Evolutionary conservation across 2,888 invertebrate genomes (phyloP), one percentile per base, ranked within the genome.

Genomic region (Erannis defoliaria): DNA sequence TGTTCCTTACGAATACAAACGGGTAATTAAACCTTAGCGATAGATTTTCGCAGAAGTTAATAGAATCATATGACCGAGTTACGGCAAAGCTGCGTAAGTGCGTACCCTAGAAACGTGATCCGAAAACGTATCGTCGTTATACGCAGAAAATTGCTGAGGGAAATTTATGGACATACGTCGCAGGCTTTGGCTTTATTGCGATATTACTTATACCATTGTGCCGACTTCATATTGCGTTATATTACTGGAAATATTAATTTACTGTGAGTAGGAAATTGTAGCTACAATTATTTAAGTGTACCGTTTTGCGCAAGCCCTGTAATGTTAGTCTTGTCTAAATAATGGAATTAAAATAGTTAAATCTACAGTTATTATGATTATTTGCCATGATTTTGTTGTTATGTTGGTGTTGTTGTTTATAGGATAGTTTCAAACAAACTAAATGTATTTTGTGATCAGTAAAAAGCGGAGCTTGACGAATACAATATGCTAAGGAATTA

Each of bases 81-180:
- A 73, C 67, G 67, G 56, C 45, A n/a, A 35, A 19, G 49, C 31
- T 33, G 12, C 70, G 67, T 48, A 19, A 35, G 18, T 33, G 12
- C 70, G 67, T 48, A 26, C 54, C 45, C 54, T 43, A 46, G 63
- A 53, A 63, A 82, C 81, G 81, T 82, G 82, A 80, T 78, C 77
- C 74, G 82, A 74, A 82, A 80, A 67, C 66, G 68, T 75, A 77
- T 74, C 64, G 70, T 70, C 74, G 72, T 79, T 78, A 77, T 68
- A 72, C 67, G 49, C 77, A 75, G 75, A 65, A 68, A 72, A 72
- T 69, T 66, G 68, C 71, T 55, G 62, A 68, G 65, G 69, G 67
- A 68, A 81, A 82, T 80, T 80, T 81, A 82, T 77, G 74, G 72
- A 72, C 70, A 67, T 66, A 62, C 64, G 64, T 68, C 71, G 71